Evolutionary conservation across 1,140 invertebrate species (phyloP).

Genomic region (Drosophila mojavensis): DNA sequence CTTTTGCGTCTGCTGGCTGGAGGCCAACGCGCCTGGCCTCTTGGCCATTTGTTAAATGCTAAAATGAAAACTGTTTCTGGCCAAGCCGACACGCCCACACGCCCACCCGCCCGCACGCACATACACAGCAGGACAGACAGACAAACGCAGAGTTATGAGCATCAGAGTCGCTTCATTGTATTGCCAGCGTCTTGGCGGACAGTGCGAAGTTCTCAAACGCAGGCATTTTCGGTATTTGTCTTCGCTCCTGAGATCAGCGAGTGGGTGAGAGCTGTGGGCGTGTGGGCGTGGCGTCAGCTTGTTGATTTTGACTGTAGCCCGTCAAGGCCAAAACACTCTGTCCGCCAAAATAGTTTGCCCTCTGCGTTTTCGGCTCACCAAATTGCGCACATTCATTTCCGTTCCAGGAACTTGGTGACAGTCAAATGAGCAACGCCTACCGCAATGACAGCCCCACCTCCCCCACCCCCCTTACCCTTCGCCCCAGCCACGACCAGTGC

Average conservation of each 20-base stretch:
- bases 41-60: slow-evolving; percentile 8
- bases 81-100: background rate
- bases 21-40: background rate
- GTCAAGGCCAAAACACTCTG: slow-evolving; percentile 29
- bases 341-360: slow-evolving; percentile 43
- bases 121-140: too few species aligned
- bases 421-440: slow-evolving; percentile 23
- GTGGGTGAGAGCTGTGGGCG: background rate
- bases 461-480: too few species aligned
- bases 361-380: slow-evolving; percentile 39
- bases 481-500: background rate
- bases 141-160: slow-evolving; percentile 18
- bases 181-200: slow-evolving; percentile 13
- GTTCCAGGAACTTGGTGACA: slow-evolving; percentile 39
- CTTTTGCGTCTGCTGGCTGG: background rate
- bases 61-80: slow-evolving; percentile 12
- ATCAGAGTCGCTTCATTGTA: background rate
- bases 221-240: slow-evolving; percentile 34
- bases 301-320: slow-evolving; percentile 26
- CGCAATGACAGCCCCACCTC: background rate
- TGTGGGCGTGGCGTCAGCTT: slow-evolving; percentile 12
- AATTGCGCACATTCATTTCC: slow-evolving; percentile 75
- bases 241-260: background rate
- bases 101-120: background rate
- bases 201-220: slow-evolving; percentile 25